These are phyloP conservation scores for Trichogramma dendrolimi DNA, from an alignment of 2,888 invertebrate genomes.

Conservation along the genomic window DNA sequence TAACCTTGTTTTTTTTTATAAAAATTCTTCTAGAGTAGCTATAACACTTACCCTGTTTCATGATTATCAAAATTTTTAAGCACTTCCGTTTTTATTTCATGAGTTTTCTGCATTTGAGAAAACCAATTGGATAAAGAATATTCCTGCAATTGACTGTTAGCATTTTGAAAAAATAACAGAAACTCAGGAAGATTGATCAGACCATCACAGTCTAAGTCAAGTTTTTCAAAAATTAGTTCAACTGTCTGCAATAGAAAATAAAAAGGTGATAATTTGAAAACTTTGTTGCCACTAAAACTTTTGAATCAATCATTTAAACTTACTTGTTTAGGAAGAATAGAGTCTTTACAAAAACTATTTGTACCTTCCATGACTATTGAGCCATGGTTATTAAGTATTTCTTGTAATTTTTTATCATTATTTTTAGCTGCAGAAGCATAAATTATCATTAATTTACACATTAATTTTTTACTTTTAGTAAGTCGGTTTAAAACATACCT, in stretches of 20 bases:
- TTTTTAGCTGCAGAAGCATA: background rate
- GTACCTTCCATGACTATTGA: conserved; percentile 54
- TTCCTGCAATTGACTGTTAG: conserved; percentile 40
- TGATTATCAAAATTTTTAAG: conserved; percentile 37
- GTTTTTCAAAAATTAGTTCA: conserved; percentile 63
- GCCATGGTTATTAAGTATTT: conserved; percentile 62
- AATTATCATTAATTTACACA: conserved; percentile 26
- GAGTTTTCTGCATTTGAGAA: background rate
- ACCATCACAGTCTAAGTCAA: conserved; percentile 62
- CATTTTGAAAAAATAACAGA: conserved; percentile 59
- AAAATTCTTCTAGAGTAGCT: background rate
- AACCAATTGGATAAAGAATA: conserved; percentile 37
- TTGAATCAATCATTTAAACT: conserved; percentile 1
- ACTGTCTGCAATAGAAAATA: conserved; percentile 48
- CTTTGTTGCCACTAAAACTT: background rate
- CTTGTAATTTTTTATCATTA: conserved; percentile 59
- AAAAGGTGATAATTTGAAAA: background rate
- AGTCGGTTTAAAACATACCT: too few relatives aligned
- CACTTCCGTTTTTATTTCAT: conserved; percentile 5
- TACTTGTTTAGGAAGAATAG: conserved; percentile 63
- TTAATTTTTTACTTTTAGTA: too few relatives aligned
- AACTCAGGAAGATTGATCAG: conserved; percentile 66
- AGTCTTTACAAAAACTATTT: conserved; percentile 62
- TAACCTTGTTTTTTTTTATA: conserved; percentile 3
- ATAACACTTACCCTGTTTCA: conserved; percentile 25